Evolutionary conservation across 2,797 vertebrate species (phyloP).

Genomic region (Glyptemys insculpta): DNA sequence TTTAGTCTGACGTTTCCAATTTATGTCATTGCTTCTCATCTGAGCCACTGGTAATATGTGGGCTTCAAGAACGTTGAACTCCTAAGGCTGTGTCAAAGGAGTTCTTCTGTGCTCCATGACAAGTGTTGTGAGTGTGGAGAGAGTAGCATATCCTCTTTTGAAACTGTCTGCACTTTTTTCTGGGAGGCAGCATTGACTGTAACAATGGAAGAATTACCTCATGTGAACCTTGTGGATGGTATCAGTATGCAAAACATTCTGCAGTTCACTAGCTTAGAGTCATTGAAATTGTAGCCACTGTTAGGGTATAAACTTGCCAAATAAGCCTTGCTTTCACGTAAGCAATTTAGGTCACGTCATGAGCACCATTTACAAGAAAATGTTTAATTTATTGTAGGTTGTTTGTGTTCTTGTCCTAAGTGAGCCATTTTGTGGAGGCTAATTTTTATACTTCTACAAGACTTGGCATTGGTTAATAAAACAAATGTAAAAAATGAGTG

Average conservation of each 20-base stretch:
- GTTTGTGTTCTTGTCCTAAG: constrained; percentile 3
- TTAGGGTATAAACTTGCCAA: constrained; percentile 29
- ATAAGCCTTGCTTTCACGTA: neutral
- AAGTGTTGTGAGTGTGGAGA: neutral
- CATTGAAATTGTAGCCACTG: neutral
- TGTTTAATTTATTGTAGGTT: constrained; percentile 24
- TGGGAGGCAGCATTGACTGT: neutral
- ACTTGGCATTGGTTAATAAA: neutral
- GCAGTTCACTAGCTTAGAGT: neutral
- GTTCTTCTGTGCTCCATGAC: neutral
- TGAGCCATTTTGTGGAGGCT: neutral
- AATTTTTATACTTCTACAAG: neutral
- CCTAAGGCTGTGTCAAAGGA: neutral
- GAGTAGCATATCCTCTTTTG: neutral
- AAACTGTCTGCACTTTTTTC: neutral
- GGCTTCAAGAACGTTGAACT: neutral
- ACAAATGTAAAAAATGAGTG: neutral
- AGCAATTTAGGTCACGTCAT: constrained; percentile 18
- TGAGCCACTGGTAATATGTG: neutral
- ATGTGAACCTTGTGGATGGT: neutral
- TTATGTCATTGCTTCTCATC: constrained; percentile 13
- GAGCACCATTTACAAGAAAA: constrained; percentile 42
- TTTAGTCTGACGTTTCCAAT: constrained; percentile 17
- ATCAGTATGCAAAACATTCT: neutral
- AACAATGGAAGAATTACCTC: neutral